Conservation (phyloP, 2,113 vertebrate species). For the Phocoena phocoena region DNA sequence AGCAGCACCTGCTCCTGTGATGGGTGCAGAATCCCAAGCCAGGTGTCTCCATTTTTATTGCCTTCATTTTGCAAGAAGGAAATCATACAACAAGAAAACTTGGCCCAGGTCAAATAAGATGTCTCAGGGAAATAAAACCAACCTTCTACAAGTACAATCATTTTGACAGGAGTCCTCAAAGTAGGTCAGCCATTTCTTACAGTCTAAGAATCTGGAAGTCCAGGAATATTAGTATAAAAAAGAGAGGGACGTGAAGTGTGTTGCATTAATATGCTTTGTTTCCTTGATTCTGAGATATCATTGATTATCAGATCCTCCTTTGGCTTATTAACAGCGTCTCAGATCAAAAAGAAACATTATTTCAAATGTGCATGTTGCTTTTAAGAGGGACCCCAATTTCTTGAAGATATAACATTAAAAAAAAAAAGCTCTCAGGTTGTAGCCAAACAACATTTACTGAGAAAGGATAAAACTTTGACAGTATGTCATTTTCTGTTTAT, state of each 20-base stretch:
- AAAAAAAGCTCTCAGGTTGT: neutral
- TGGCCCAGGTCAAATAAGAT: neutral
- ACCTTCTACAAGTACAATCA: neutral
- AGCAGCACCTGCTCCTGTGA: neutral
- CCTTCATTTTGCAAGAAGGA: neutral
- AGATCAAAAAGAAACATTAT: neutral
- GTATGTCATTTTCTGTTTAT: neutral
- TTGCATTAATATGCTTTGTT: neutral
- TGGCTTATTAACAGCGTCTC: neutral
- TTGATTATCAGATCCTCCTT: neutral
- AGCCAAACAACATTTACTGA: neutral
- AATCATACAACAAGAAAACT: slow-evolving; percentile 16
- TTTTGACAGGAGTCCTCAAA: slow-evolving; percentile 45
- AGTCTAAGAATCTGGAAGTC: slow-evolving; percentile 11
- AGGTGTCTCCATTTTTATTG: neutral
- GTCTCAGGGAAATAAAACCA: slow-evolving; percentile 41
- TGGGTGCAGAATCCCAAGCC: neutral
- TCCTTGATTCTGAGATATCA: neutral
- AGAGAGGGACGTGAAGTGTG: neutral
- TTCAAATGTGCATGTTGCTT: neutral
- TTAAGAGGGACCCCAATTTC: neutral
- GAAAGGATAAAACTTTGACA: neutral
- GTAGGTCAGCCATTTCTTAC: neutral
- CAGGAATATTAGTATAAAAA: neutral
- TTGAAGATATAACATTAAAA: neutral